These are phyloP conservation scores for Melanargia galathea DNA, from an alignment of 2,888 invertebrate genomes.

Conservation along the genomic window DNA sequence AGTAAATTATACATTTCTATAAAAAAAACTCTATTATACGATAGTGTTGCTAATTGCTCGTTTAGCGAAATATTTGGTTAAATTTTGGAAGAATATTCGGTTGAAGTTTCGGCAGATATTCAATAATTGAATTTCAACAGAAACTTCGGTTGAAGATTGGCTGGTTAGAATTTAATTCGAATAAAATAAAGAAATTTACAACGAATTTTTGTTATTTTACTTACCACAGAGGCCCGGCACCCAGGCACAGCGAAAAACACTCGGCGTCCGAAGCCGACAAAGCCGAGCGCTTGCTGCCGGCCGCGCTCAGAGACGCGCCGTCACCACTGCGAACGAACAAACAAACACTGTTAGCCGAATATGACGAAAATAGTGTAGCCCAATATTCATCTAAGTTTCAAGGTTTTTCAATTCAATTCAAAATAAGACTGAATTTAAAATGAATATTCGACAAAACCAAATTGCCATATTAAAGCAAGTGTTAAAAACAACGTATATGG, in stretches of 20 bases:
- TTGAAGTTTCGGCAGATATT: too few relatives aligned
- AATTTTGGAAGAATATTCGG: background rate
- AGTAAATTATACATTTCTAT: too few relatives aligned
- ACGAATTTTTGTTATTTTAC: slow-evolving; percentile 28
- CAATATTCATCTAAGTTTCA: background rate
- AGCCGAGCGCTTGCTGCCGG: slow-evolving; percentile 85
- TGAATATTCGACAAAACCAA: background rate
- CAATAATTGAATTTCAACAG: background rate
- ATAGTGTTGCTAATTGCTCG: too few relatives aligned
- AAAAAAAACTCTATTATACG: too few relatives aligned
- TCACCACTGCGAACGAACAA: slow-evolving; percentile 58
- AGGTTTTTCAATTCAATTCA: too few relatives aligned
- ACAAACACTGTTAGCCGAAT: background rate
- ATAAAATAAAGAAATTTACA: too few relatives aligned
- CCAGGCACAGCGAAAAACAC: slow-evolving; percentile 94
- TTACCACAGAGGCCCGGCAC: slow-evolving; percentile 99
- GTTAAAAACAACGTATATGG: too few relatives aligned
- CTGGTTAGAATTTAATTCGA: too few relatives aligned
- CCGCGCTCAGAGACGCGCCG: slow-evolving; percentile 69
- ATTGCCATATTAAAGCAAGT: too few relatives aligned
- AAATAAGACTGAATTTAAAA: too few relatives aligned
- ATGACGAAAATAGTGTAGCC: background rate
- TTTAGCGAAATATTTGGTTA: background rate
- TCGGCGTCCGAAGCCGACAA: slow-evolving; percentile 87
- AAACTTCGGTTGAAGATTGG: too few relatives aligned